Base-by-base conservation (phyloP, 2,888 invertebrate species). In the Drosophila setosimentum region DNA sequence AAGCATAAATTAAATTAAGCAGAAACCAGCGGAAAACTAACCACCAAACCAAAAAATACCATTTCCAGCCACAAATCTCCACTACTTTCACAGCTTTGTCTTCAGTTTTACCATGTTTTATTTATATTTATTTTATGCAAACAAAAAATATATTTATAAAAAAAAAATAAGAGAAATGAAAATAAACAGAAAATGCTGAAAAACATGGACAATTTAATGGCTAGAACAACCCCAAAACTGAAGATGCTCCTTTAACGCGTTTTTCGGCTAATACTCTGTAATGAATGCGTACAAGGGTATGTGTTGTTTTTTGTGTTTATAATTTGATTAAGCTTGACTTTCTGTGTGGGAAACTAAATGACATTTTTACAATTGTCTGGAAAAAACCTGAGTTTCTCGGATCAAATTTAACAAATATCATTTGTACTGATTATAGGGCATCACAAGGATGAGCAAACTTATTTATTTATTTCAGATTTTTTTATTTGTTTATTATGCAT, bases 61-160 rank as follows among this genome's bases (percentile, higher is more conserved):
- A 70, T 72, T 60, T 60, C 45, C 33, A 62, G 40, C 81, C 83
- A 68, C 83, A 86, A 78, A 86, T 86, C 72, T 73, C 82, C 71
- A 75, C 70, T 68, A 66, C 27, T 33, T 42, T 57, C 40, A 27
- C 42, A 21, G 49, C 61, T 61, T 65, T 64, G 62, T 69, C 63
- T 49, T 50, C 70, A 71, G 24, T 58, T 69, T 54, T 51, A 45
- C 18, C 67, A 74, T 78, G 62, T 40, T 73, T 79, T 88, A 86
- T 87, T 86, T 83, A 88, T 86, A 76, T 83, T 78, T 85, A 85
- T 85, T 83, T 87, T 83, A 87, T 87, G 88, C 88, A 82, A 74
- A 76, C 70, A 66, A 29, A 40, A 1, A 67, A 45, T 21, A 21
- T 45, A 6, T 45, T 1, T 13, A 11, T 40, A 53, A 32, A 61